Conservation (phyloP, 2,888 invertebrate species). For the Thecophora atra region DNA sequence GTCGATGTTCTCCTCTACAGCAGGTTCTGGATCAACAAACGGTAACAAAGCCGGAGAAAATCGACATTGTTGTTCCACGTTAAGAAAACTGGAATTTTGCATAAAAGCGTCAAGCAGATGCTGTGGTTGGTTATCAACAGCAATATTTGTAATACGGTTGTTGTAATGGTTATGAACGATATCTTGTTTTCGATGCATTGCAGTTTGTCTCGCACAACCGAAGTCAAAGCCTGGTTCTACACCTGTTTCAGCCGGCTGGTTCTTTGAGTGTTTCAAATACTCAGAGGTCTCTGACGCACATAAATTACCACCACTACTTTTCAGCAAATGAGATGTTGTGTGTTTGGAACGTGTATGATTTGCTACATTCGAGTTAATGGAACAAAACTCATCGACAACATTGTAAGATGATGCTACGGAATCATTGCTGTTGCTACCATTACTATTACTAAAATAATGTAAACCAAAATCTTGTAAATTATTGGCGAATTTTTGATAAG, state of each 20-base stretch:
- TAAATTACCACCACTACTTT: not conserved
- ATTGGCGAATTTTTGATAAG: not conserved
- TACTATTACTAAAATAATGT: not conserved
- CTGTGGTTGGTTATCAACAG: not conserved
- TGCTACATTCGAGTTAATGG: not conserved
- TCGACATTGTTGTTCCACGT: slow-evolving; percentile 7
- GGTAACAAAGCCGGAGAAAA: not conserved
- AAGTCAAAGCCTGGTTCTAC: no score
- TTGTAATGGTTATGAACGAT: not conserved
- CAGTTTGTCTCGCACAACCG: not conserved
- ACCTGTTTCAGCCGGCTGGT: not conserved
- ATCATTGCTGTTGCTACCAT: not conserved
- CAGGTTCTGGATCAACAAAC: not conserved
- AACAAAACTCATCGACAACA: no score
- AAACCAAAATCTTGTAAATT: not conserved
- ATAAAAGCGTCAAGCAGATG: no score
- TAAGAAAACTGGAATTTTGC: slow-evolving; percentile 5
- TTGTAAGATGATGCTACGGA: not conserved
- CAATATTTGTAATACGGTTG: not conserved
- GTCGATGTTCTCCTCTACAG: slow-evolving; percentile 19
- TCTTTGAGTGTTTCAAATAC: not conserved
- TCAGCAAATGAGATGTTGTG: not conserved
- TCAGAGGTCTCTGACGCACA: not conserved
- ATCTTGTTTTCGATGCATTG: not conserved
- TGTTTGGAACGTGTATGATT: not conserved